Evolutionary conservation across 92 coral and sea anemone genomes (phyloP).

Genomic region (Anthopleura xanthogrammica): DNA sequence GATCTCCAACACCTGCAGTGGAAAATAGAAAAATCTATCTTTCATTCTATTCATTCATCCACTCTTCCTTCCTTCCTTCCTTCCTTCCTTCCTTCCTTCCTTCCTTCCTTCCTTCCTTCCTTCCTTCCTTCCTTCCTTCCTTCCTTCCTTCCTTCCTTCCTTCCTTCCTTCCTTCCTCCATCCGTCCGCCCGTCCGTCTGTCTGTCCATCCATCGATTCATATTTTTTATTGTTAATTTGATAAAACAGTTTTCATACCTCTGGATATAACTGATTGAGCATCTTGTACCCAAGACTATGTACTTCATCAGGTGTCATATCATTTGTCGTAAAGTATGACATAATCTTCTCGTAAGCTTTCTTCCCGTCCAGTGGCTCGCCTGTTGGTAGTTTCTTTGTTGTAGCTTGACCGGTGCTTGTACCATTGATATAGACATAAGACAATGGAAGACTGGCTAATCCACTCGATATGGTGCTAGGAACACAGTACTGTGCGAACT

Average conservation of each 20-base stretch:
- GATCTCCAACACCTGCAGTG: slow-evolving; percentile 61
- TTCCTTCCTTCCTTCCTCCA: too few species aligned
- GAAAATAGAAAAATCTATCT: too few species aligned
- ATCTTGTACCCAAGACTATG: slow-evolving; percentile 64
- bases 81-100: too few species aligned
- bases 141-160: too few species aligned
- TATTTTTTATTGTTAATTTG: too few species aligned
- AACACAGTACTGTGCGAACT: slow-evolving; percentile 62
- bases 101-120: too few species aligned
- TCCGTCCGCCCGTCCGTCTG: too few species aligned
- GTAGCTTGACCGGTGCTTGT: slow-evolving; percentile 42
- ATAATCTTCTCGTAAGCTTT: slow-evolving; percentile 67
- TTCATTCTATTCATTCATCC: too few species aligned
- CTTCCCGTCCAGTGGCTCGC: slow-evolving; percentile 59
- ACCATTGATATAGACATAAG: slow-evolving; percentile 59
- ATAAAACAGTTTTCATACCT: slow-evolving; percentile 35
- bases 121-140: too few species aligned
- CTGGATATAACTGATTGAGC: slow-evolving; percentile 72
- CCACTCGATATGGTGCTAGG: slow-evolving; percentile 82
- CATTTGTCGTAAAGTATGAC: slow-evolving; percentile 69
- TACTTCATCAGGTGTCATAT: slow-evolving; percentile 61
- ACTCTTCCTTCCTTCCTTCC: too few species aligned
- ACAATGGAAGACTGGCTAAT: slow-evolving; percentile 64
- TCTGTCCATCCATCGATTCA: too few species aligned
- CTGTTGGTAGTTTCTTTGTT: slow-evolving; percentile 57